A percentile compares a stretch with the other conserved stretches of the same genome.
Evolutionary conservation across 2,888 invertebrate genomes (phyloP).

Genomic region (Agrilus mali): DNA sequence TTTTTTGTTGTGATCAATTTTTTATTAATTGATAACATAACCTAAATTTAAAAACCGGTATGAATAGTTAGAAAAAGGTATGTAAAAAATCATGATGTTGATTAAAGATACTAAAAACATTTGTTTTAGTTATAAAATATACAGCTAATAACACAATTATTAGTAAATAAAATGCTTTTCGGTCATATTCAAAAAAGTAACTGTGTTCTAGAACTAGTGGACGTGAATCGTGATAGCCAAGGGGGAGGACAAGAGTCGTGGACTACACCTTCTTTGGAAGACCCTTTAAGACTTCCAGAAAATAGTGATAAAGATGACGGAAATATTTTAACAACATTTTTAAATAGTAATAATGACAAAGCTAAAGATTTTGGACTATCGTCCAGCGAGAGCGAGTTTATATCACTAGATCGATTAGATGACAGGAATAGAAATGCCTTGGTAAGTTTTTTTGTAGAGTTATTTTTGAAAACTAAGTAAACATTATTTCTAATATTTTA

Average conservation of each 20-base stretch:
- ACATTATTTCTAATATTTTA: constrained; percentile 13
- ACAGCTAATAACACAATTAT: too few relatives aligned
- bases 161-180: too few relatives aligned
- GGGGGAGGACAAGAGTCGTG: constrained; percentile 11
- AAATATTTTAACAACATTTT: constrained; percentile 24
- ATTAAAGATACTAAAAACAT: too few relatives aligned
- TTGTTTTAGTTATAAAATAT: too few relatives aligned
- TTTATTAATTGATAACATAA: too few relatives aligned
- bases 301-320: constrained; percentile 21
- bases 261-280: constrained; percentile 23
- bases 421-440: constrained; percentile 25
- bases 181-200: too few relatives aligned
- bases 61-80: too few relatives aligned
- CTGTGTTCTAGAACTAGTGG: too few relatives aligned
- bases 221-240: too few relatives aligned
- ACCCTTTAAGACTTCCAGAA: constrained; percentile 28
- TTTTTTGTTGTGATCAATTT: too few relatives aligned
- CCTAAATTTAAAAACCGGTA: too few relatives aligned
- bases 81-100: too few relatives aligned
- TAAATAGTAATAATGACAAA: constrained; percentile 26
- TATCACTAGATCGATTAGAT: constrained; percentile 29
- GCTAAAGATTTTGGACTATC: constrained; percentile 32
- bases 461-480: background rate
- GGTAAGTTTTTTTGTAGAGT: constrained; percentile 18
- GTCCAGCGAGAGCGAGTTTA: constrained; percentile 31